Percentiles rank a stretch among this genome's conserved stretches.
phyloP scores from a whole-genome alignment of 2,113 vertebrate species.

The Hyla sarda region DNA sequence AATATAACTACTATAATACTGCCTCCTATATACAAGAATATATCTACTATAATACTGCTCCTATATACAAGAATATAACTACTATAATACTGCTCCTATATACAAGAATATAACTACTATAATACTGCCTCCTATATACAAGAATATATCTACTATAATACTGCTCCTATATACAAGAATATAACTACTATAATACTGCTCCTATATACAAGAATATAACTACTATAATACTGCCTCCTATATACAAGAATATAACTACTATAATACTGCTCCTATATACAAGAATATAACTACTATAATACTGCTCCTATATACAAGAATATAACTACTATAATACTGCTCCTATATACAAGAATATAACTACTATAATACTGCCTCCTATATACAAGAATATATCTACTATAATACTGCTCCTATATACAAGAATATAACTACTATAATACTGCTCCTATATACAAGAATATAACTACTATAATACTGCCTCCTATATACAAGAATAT shows the following conservation, averaged over 20 bases:
- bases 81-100: background rate
- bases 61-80: constrained; percentile 7
- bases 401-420: background rate
- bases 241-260: constrained; percentile 7
- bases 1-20: constrained; percentile 18
- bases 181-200: background rate
- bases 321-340: constrained; percentile 12
- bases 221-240: constrained; percentile 6
- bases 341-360: constrained; percentile 7
- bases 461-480: constrained; percentile 7
- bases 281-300: constrained; percentile 18
- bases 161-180: background rate
- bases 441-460: background rate
- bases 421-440: constrained; percentile 1
- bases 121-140: background rate
- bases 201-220: background rate
- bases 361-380: constrained; percentile 9
- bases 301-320: background rate
- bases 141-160: constrained; percentile 1
- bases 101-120: constrained; percentile 9
- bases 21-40: constrained; percentile 1
- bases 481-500: background rate
- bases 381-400: constrained; percentile 1
- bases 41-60: constrained; percentile 1
- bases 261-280: constrained; percentile 1